Evolutionary conservation across 2,888 invertebrate genomes (phyloP).

Genomic region (Tetragonula carbonaria): DNA sequence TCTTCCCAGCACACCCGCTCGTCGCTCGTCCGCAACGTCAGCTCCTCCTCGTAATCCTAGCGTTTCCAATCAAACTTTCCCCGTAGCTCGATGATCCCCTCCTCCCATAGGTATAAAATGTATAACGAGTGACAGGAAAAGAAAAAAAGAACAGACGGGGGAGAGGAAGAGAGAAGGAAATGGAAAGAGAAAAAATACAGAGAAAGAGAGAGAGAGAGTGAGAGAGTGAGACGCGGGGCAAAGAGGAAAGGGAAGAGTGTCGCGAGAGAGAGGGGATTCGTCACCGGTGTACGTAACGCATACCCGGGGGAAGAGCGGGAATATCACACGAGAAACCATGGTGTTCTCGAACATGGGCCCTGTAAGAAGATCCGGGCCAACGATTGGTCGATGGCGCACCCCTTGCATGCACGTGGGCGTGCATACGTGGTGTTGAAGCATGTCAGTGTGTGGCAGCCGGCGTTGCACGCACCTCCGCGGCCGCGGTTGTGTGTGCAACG

Average conservation of each 20-base stretch:
- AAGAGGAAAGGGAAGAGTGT: not conserved
- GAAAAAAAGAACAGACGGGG: conserved; percentile 5
- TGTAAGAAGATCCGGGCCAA: conserved; percentile 75
- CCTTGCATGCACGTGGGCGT: conserved; percentile 79
- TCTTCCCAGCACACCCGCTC: not conserved
- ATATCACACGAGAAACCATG: conserved; percentile 65
- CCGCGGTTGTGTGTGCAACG: not conserved
- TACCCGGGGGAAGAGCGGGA: conserved; percentile 50
- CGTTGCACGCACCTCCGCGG: conserved; percentile 44
- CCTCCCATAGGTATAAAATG: conserved; percentile 66
- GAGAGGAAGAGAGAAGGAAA: conserved; percentile 16
- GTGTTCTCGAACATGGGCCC: conserved; percentile 64
- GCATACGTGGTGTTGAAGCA: conserved; percentile 71
- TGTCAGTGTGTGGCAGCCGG: conserved; percentile 63
- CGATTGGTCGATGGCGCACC: conserved; percentile 81
- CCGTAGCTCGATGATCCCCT: conserved; percentile 25
- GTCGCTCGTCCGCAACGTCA: conserved; percentile 12
- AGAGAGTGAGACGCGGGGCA: not conserved
- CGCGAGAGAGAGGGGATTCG: conserved; percentile 10
- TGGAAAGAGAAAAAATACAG: not conserved
- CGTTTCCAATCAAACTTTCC: conserved; percentile 68
- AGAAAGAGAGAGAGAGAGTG: conserved; percentile 20
- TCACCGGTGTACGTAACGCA: conserved; percentile 42
- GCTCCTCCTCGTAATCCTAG: conserved; percentile 43
- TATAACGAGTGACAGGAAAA: conserved; percentile 68